A percentile compares a stretch with the other conserved stretches of the same genome.
Conservation (phyloP, 2,797 vertebrate species). For the Corythornis leucogaster region DNA sequence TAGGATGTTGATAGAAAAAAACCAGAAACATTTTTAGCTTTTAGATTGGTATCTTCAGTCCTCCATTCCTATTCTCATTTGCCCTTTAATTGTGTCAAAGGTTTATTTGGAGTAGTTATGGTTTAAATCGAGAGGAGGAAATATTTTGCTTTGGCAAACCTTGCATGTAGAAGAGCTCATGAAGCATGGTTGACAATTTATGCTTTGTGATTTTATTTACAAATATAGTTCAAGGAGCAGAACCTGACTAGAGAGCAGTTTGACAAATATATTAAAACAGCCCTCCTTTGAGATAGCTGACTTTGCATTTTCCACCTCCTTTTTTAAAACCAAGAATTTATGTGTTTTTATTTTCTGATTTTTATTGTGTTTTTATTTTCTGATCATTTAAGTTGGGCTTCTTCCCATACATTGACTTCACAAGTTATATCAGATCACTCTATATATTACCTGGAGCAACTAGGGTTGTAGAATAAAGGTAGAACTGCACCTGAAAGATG, state of each 20-base stretch:
- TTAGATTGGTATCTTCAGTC: not conserved
- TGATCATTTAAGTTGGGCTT: not conserved
- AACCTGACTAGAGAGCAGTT: not conserved
- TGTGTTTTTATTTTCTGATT: not conserved
- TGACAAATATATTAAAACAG: not conserved
- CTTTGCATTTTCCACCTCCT: not conserved
- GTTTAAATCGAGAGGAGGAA: constrained; percentile 10
- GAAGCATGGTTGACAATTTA: not conserved
- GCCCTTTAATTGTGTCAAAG: not conserved
- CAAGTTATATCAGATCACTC: not conserved
- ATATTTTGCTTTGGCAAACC: not conserved
- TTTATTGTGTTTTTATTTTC: not conserved
- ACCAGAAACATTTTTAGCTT: not conserved
- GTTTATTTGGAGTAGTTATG: constrained; percentile 14
- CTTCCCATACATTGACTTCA: not conserved
- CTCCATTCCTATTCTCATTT: not conserved
- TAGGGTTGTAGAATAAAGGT: not conserved
- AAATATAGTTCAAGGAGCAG: not conserved
- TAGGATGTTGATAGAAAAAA: not conserved
- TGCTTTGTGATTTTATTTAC: constrained; percentile 16
- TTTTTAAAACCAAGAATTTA: not conserved
- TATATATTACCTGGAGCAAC: not conserved
- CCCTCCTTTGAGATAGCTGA: not conserved
- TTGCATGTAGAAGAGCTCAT: not conserved
- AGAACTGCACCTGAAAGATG: not conserved